Base-by-base conservation (phyloP, 2,113 vertebrate genomes). In the Trematocara marginatum region DNA sequence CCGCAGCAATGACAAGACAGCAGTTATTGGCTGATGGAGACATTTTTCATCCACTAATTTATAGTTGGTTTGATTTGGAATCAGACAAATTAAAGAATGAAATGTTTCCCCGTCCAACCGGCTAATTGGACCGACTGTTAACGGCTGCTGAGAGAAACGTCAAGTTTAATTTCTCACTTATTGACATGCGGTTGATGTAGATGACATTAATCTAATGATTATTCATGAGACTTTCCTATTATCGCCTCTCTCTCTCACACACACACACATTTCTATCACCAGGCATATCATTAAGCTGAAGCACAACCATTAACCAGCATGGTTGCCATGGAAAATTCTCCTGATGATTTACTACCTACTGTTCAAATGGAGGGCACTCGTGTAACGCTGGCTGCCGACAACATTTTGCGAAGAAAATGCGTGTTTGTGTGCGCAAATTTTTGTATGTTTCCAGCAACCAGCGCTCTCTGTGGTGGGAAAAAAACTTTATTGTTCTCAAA, bases 311-410 rank as follows among this genome's bases (percentile, higher is more conserved):
- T 94, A 92, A 92, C 92, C 57, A 92, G 89, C 82, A 78, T 57
- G 90, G 91, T 93, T 94, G 90, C 90, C 90, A 93, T 92, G 90
- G 85, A 90, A 91, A 93, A 92, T 86, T 89, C 87, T 88, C 82
- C 61, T 74, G 82, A 86, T 88, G 85, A 95, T 92, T 95, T 92
- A 92, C 83, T 85, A 86, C 87, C 83, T 66, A 83, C 85, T 76
- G 86, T 20, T 92, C 59, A 89, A 92, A 82, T 83, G 52, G 34
- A 93, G 78, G 52, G 49, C 81, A 90, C 69, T 51, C 31, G 81
- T 83, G 85, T 64, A 82, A 71, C 81, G 82, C 61, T 59, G 84
- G 71, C 49, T 89, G 57, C 4, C 6, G 16, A 34, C 51, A 85
- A 29, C 76, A 31, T 78, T 38, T 52, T 71, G 31, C 54, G 54